Evolutionary conservation across 2,113 vertebrate genomes (phyloP).

Genomic region (Mormoops blainvillei): DNA sequence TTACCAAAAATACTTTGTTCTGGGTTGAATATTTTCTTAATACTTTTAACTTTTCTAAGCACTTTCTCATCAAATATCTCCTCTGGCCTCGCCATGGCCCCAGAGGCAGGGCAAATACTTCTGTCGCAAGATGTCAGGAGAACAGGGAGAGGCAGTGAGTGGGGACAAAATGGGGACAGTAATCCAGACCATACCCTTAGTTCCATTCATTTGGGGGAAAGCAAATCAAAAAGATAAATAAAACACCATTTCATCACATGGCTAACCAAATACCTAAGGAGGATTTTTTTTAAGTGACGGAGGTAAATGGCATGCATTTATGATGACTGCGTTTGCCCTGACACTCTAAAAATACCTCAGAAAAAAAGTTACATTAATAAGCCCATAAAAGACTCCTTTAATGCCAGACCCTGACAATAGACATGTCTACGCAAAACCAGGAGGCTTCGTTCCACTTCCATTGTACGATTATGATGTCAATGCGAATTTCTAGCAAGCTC

Average conservation of each 20-base stretch:
- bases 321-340: not conserved
- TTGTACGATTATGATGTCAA: constrained; percentile 46
- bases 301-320: not conserved
- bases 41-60: constrained; percentile 45
- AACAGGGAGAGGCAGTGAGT: no score
- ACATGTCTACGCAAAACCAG: not conserved
- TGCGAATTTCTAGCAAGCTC: constrained; percentile 6
- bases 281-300: not conserved
- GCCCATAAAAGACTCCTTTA: constrained; percentile 1
- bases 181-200: not conserved
- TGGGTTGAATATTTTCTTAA: constrained; percentile 64
- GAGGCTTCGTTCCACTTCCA: constrained; percentile 7
- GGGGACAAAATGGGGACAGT: not conserved
- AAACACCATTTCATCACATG: not conserved
- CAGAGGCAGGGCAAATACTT: not conserved
- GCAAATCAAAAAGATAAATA: not conserved
- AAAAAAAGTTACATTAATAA: constrained; percentile 4
- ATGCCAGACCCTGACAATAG: not conserved
- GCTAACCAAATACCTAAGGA: not conserved
- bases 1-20: constrained; percentile 74
- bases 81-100: not conserved
- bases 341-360: not conserved
- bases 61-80: not conserved
- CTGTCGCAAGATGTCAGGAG: not conserved
- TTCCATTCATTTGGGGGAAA: not conserved